Base-by-base conservation (phyloP, 2,113 vertebrate species). In the Nothobranchius kuhntae region DNA sequence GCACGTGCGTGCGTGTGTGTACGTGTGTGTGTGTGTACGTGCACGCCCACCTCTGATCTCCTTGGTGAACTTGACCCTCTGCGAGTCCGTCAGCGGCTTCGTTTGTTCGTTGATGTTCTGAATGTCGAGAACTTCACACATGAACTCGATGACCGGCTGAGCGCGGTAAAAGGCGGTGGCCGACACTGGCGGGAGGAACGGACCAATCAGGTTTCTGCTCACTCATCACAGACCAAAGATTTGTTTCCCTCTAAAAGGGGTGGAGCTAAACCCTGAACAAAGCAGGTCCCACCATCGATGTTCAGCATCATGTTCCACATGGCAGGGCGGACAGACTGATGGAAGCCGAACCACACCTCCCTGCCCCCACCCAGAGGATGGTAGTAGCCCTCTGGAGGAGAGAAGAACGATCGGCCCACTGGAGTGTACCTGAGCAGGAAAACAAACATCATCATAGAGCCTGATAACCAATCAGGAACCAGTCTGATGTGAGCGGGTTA, bases 231-330 rank as follows among this genome's bases (percentile, higher is more conserved):
- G 21, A 21, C 21, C 21, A 21, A 21, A 21, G 21, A 21, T 21
- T 21, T 21, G 8, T 11, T 30, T 30, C 30, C 30, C 40, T 7
- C 10, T 42, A 42, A 8, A 8, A 24, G 8, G 9, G 51, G 21
- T 12, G 9, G 14, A n/a, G 6, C 48, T 30, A 30, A 30, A 30
- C 30, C 30, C 30, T 30, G 4, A 30, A 30, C 30, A 8, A 9
- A 40, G 13, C 9, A 17, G 12, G 26, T 55, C 92, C 46, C 86
- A 99, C 98, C 98, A 11, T 99, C 97, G 0, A 99, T 99, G 83
- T 99, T 99, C 68, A 99, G 96, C 98, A 99, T 99, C 98, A 99
- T 99, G 86, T 99, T 99, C 98, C 98, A 99, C 98, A 99, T 99
- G 61, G 96, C 97, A 36, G 98, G 98, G 36, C 97, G 94, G 89